Evolutionary conservation across 2,888 invertebrate genomes (phyloP), one percentile per base, ranked within the genome.

Genomic region (Argynnis bischoffii): DNA sequence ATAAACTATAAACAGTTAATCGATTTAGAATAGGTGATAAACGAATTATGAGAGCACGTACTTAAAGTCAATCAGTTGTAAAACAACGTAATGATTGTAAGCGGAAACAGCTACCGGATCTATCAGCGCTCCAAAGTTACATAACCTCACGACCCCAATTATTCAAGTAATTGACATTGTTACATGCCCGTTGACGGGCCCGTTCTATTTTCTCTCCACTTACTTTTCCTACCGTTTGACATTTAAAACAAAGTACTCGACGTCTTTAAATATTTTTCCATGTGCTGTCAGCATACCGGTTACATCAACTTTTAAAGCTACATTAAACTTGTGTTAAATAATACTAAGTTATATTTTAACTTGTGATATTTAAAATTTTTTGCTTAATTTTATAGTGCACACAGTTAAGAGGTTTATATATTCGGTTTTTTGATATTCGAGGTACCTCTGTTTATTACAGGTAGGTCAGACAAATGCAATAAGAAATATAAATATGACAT

Each of bases 51-150:
- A 56, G 50, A 60, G 51, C 64, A 53, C 60, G 64, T 64, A 55
- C 66, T 4, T 50, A 57, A 50, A 35, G 47, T 53, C 53, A 70
- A 70, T 68, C 65, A 55, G 57, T 53, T 51, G 50, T 51, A 13
- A 82, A 76, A 41, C 73, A 72, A 8, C 18, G 21, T 41, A 41
- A 41, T 41, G 35, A 41, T 69, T 64, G 70, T 48, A 72, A 72
- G 76, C 84, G 86, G 83, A 84, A 84, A 78, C 73, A 70, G 73
- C 72, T 78, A 77, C 85, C 85, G 87, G 84, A 86, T 85, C 82
- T 83, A 79, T 70, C 74, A 61, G 65, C 76, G 75, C 77, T 47
- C 4, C 13, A 78, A 74, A 74, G 77, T 84, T 85, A 79, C 79
- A 79, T 84, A 81, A 86, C 79, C 75, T 74, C 73, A 70, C 78